Percentiles rank a stretch among this genome's conserved stretches.
These are phyloP conservation scores for Acipenser transmontanus DNA, from an alignment of 2,797 vertebrate genomes.

Conservation along the genomic window DNA sequence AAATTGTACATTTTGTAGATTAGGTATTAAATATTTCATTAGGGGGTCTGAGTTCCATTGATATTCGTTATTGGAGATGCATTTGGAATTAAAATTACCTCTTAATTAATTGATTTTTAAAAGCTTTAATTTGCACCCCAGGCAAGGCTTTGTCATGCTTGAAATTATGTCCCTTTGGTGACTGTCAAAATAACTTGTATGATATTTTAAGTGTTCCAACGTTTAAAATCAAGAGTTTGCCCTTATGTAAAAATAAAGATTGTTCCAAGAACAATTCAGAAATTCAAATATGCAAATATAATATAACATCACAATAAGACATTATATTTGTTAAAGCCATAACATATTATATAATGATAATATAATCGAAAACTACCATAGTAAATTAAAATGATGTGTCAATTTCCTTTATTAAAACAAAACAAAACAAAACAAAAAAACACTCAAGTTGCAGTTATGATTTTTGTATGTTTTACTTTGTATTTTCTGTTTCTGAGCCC, in stretches of 20 bases:
- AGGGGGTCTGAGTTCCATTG: constrained; percentile 35
- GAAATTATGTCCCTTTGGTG: not conserved
- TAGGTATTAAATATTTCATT: constrained; percentile 40
- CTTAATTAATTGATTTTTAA: constrained; percentile 13
- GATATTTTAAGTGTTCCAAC: not conserved
- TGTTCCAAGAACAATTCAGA: not conserved
- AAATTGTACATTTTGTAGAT: constrained; percentile 32
- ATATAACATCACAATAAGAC: no score
- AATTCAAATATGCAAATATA: no score
- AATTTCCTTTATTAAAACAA: no score
- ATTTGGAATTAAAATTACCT: constrained; percentile 42
- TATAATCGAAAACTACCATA: no score
- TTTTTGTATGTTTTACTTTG: no score
- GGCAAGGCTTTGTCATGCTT: constrained; percentile 7
- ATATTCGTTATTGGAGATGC: constrained; percentile 36
- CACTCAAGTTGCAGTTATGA: no score
- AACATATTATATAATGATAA: no score
- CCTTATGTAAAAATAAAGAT: not conserved
- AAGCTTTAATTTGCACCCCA: constrained; percentile 17
- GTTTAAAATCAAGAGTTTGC: not conserved
- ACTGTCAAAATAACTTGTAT: not conserved
- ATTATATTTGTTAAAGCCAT: no score
- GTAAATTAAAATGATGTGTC: no score
- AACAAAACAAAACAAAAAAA: no score
- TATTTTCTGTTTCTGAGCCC: no score